Evolutionary conservation across 1,140 invertebrate genomes (phyloP).

Genomic region (Dreissena polymorpha): DNA sequence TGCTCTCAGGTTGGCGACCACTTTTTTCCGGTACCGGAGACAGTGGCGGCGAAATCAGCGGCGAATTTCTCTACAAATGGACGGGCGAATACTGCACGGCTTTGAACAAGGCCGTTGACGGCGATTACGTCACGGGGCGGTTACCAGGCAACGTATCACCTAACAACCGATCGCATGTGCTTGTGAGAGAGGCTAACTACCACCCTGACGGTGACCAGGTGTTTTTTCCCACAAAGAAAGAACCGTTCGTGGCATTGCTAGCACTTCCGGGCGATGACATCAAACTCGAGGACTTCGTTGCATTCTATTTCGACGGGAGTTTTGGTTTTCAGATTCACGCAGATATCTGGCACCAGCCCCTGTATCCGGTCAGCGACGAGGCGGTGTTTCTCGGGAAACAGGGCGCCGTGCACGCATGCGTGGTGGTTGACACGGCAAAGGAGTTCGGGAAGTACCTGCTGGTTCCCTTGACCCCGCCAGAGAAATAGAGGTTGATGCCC

Average conservation of each 20-base stretch:
- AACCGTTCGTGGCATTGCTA: slow-evolving; percentile 32
- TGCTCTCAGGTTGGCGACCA: slow-evolving; percentile 44
- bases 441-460: slow-evolving; percentile 34
- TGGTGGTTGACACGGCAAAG: slow-evolving; percentile 33
- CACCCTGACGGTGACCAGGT: slow-evolving; percentile 38
- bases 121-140: slow-evolving; percentile 54
- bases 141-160: slow-evolving; percentile 50
- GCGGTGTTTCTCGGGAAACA: slow-evolving; percentile 54
- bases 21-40: slow-evolving; percentile 52
- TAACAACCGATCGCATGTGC: slow-evolving; percentile 48
- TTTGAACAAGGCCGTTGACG: slow-evolving; percentile 54
- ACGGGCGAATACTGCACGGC: slow-evolving; percentile 52
- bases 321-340: slow-evolving; percentile 38
- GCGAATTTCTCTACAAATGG: slow-evolving; percentile 57
- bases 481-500: background rate
- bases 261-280: slow-evolving; percentile 38
- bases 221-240: slow-evolving; percentile 30
- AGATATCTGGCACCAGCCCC: slow-evolving; percentile 41
- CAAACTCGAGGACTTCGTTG: slow-evolving; percentile 31
- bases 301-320: slow-evolving; percentile 49
- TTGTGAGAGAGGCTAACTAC: slow-evolving; percentile 44
- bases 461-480: slow-evolving; percentile 23
- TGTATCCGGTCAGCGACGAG: slow-evolving; percentile 42
- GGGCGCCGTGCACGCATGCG: slow-evolving; percentile 56
- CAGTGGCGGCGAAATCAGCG: slow-evolving; percentile 46